Percentiles rank a stretch among this genome's conserved stretches.
Conservation (phyloP, 1,140 invertebrate species). For the Anagrus nilaparvatae region DNA sequence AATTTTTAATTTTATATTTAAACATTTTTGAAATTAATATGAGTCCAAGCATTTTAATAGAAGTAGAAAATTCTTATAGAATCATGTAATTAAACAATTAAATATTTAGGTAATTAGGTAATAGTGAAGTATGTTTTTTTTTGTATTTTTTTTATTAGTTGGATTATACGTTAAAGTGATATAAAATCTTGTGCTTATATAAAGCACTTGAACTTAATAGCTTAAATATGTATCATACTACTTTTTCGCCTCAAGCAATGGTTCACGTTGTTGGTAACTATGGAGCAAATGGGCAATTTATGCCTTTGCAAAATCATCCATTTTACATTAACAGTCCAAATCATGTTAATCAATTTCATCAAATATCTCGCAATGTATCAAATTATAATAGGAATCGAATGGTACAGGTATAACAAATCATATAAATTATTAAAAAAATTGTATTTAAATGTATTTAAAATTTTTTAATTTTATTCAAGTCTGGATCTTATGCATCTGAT, state of each 20-base stretch:
- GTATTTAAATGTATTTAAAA: too few species aligned
- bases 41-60: too few species aligned
- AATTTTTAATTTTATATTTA: too few species aligned
- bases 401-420: slow-evolving; percentile 30
- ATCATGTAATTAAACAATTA: too few species aligned
- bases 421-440: too few species aligned
- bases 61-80: too few species aligned
- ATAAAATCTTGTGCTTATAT: slow-evolving; percentile 2
- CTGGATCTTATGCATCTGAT: slow-evolving; percentile 29
- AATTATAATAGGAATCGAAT: slow-evolving; percentile 27
- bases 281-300: slow-evolving; percentile 31
- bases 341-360: slow-evolving; percentile 25
- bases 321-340: slow-evolving; percentile 26
- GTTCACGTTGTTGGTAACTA: slow-evolving; percentile 35
- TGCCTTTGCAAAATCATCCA: slow-evolving; percentile 24
- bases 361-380: slow-evolving; percentile 24
- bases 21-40: too few species aligned
- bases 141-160: slow-evolving; percentile 11
- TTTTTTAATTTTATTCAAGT: slow-evolving; percentile 26
- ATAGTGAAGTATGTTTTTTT: too few species aligned
- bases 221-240: slow-evolving; percentile 38
- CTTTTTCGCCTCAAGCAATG: slow-evolving; percentile 34
- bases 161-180: slow-evolving; percentile 6
- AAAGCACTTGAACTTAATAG: slow-evolving; percentile 8
- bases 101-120: too few species aligned